Evolutionary conservation across 2,888 invertebrate species (phyloP).

Genomic region (Ceriagrion tenellum): DNA sequence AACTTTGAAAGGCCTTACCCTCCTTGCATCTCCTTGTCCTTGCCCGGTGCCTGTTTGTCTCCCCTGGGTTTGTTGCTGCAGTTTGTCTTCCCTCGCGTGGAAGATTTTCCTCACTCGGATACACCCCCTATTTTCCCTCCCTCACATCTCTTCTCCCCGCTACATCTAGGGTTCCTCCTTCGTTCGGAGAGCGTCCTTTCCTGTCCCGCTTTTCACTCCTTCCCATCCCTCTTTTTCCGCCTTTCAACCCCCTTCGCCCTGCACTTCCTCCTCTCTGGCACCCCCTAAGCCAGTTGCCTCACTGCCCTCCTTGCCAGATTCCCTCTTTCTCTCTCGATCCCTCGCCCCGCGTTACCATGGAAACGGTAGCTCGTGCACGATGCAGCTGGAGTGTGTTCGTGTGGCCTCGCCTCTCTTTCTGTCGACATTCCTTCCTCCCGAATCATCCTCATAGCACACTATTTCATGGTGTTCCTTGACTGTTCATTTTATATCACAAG

Average conservation of each 20-base stretch:
- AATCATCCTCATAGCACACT: not conserved
- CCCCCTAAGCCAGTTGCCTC: not conserved
- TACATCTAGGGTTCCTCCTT: not conserved
- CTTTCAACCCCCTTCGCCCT: not conserved
- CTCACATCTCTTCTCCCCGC: not conserved
- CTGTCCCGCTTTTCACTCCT: not conserved
- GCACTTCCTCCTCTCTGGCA: not conserved
- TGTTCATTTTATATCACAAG: too few relatives aligned
- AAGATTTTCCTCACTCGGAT: not conserved
- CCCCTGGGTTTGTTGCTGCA: not conserved
- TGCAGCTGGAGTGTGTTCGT: slow-evolving; percentile 1
- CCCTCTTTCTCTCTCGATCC: not conserved
- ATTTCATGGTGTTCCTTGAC: not conserved
- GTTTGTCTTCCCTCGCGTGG: slow-evolving; percentile 34
- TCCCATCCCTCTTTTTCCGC: not conserved
- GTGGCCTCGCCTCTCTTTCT: not conserved
- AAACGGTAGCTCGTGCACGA: slow-evolving; percentile 47
- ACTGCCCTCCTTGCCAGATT: not conserved
- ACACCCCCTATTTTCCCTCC: not conserved
- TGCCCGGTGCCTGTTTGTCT: slow-evolving; percentile 23
- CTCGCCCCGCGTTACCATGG: slow-evolving; percentile 34
- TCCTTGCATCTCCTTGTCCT: not conserved
- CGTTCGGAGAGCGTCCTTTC: not conserved
- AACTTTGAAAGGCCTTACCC: not conserved
- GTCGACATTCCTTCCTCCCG: not conserved